Evolutionary conservation across 2,888 invertebrate genomes (phyloP).

Genomic region (Hirtodrosophila cameraria): DNA sequence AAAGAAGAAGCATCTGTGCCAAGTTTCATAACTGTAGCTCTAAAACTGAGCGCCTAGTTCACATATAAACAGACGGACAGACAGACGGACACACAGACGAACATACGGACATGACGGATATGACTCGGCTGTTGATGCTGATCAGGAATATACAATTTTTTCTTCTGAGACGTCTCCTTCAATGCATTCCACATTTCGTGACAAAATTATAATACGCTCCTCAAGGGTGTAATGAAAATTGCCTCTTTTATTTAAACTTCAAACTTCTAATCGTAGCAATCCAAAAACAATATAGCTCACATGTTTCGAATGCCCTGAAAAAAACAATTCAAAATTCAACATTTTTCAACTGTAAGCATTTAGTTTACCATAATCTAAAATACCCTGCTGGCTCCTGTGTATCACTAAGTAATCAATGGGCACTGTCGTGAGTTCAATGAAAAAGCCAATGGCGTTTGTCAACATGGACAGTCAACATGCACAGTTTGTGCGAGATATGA

Average conservation of each 20-base stretch:
- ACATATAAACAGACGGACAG: too few relatives aligned
- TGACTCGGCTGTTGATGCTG: too few relatives aligned
- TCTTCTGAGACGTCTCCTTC: too few relatives aligned
- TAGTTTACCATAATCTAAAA: background rate
- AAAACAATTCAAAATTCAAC: constrained; percentile 16
- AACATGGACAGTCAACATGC: constrained; percentile 79
- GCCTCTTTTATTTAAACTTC: background rate
- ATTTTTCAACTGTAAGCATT: constrained; percentile 10
- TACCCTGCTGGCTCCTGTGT: background rate
- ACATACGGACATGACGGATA: too few relatives aligned
- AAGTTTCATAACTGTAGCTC: too few relatives aligned
- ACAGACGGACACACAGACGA: too few relatives aligned
- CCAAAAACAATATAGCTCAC: background rate
- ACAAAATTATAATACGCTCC: too few relatives aligned
- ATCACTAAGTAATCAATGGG: constrained; percentile 59
- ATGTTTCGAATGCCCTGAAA: background rate
- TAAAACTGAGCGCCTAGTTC: too few relatives aligned
- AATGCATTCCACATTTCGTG: too few relatives aligned
- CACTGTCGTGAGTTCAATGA: constrained; percentile 62
- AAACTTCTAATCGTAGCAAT: constrained; percentile 13
- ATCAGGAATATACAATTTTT: too few relatives aligned
- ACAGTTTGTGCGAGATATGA: constrained; percentile 86
- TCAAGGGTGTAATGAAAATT: too few relatives aligned
- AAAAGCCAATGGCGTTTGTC: constrained; percentile 41
- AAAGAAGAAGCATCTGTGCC: too few relatives aligned